Evolutionary conservation across 2,797 vertebrate genomes (phyloP).

Genomic region (Danionella dracula): DNA sequence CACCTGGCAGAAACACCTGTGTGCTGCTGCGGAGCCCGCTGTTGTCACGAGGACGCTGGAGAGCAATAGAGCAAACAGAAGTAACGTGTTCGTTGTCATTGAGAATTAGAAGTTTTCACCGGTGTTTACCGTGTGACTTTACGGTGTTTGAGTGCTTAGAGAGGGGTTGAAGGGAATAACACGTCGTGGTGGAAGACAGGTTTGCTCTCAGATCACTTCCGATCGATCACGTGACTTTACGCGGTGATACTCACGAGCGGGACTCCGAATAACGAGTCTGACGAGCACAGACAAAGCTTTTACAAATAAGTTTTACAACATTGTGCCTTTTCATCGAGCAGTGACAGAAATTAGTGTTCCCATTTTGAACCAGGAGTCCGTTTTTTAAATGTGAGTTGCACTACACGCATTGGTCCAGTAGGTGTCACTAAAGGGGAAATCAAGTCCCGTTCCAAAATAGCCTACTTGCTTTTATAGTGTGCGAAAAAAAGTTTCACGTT

Average conservation of each 20-base stretch:
- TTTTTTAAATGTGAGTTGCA: too few species aligned
- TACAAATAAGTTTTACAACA: too few species aligned
- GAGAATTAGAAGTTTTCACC: neutral
- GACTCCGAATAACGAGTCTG: too few species aligned
- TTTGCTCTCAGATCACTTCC: slow-evolving; percentile 20
- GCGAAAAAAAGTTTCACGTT: too few species aligned
- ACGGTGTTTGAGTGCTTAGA: neutral
- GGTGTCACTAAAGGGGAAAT: too few species aligned
- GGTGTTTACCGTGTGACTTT: neutral
- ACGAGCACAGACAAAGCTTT: neutral
- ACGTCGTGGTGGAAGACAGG: neutral
- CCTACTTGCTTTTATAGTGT: too few species aligned
- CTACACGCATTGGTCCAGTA: too few species aligned
- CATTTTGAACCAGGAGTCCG: too few species aligned
- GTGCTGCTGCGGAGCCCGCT: slow-evolving; percentile 50
- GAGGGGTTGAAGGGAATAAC: neutral
- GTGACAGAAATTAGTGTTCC: too few species aligned
- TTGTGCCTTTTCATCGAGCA: too few species aligned
- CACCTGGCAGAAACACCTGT: slow-evolving; percentile 80
- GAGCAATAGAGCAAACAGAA: slow-evolving; percentile 3
- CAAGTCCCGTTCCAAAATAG: too few species aligned
- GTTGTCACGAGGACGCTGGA: slow-evolving; percentile 18
- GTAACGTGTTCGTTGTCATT: slow-evolving; percentile 35
- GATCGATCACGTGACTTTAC: slow-evolving; percentile 29
- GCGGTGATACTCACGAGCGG: neutral